Conservation (phyloP, 2,888 invertebrate genomes). For the Danaus chrysippus region DNA sequence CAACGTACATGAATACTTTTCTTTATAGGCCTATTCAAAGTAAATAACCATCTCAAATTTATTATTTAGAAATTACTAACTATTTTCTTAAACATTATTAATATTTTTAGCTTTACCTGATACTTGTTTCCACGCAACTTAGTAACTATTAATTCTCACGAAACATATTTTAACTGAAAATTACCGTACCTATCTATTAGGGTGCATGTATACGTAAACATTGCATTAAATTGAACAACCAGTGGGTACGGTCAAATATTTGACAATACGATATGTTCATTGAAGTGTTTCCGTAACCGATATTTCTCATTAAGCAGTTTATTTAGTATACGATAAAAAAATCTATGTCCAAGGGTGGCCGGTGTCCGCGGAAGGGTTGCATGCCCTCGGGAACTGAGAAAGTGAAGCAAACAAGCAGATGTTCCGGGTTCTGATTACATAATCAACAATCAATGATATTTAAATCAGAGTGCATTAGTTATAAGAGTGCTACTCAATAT, state of each 20-base stretch:
- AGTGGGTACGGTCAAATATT: conserved; percentile 58
- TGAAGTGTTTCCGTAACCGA: conserved; percentile 74
- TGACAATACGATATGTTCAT: conserved; percentile 60
- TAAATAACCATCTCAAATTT: too few species aligned
- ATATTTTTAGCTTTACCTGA: too few species aligned
- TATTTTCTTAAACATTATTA: too few species aligned
- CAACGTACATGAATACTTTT: not conserved
- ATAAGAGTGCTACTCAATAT: conserved; percentile 6
- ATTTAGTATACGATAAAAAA: conserved; percentile 71
- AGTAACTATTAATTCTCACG: not conserved
- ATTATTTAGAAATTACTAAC: too few species aligned
- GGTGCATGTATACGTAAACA: not conserved
- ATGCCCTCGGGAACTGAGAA: conserved; percentile 47
- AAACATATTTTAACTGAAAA: not conserved
- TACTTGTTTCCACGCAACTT: too few species aligned
- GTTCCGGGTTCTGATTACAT: conserved; percentile 68
- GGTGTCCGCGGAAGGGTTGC: conserved; percentile 41
- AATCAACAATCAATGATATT: conserved; percentile 71
- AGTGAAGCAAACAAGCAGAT: conserved; percentile 70
- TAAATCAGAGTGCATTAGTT: conserved; percentile 45
- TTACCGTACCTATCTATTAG: not conserved
- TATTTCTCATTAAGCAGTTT: conserved; percentile 72
- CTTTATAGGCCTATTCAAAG: too few species aligned
- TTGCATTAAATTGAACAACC: conserved; percentile 28
- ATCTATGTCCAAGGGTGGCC: conserved; percentile 62